phyloP scores from a whole-genome alignment of 2,888 invertebrate species.

The Ceramica pisi region DNA sequence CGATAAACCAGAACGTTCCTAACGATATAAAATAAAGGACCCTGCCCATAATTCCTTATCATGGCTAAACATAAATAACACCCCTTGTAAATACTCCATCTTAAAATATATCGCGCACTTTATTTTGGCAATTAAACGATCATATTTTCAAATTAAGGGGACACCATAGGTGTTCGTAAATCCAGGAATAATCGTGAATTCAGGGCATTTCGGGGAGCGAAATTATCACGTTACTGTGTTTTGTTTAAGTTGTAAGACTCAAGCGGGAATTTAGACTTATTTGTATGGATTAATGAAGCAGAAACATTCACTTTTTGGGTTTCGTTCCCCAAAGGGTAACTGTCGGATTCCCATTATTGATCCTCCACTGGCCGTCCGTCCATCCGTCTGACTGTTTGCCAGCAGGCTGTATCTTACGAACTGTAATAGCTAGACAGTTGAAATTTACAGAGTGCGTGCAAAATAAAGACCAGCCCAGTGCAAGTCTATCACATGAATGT shows the following conservation, averaged over 20 bases:
- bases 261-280: slow-evolving; percentile 12
- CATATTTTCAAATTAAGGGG: slow-evolving; percentile 88
- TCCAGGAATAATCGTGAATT: slow-evolving; percentile 85
- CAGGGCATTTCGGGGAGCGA: slow-evolving; percentile 75
- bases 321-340: too few relatives aligned
- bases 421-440: too few relatives aligned
- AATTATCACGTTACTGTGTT: slow-evolving; percentile 76
- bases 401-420: too few relatives aligned
- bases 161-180: slow-evolving; percentile 80
- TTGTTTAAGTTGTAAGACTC: slow-evolving; percentile 46
- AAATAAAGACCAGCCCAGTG: too few relatives aligned
- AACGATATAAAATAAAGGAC: slow-evolving; percentile 61
- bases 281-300: background rate
- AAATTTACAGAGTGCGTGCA: too few relatives aligned
- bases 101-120: slow-evolving; percentile 65
- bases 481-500: too few relatives aligned
- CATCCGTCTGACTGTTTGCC: too few relatives aligned
- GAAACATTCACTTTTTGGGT: too few relatives aligned
- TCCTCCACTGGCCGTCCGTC: too few relatives aligned
- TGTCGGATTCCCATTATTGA: too few relatives aligned
- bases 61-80: slow-evolving; percentile 72
- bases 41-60: slow-evolving; percentile 70
- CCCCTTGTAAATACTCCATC: slow-evolving; percentile 70
- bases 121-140: slow-evolving; percentile 81
- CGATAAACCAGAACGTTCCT: slow-evolving; percentile 58